A percentile compares a stretch with the other conserved stretches of the same genome.
These are phyloP conservation scores for Egretta garzetta DNA, from an alignment of 2,113 vertebrate genomes.

Conservation along the genomic window DNA sequence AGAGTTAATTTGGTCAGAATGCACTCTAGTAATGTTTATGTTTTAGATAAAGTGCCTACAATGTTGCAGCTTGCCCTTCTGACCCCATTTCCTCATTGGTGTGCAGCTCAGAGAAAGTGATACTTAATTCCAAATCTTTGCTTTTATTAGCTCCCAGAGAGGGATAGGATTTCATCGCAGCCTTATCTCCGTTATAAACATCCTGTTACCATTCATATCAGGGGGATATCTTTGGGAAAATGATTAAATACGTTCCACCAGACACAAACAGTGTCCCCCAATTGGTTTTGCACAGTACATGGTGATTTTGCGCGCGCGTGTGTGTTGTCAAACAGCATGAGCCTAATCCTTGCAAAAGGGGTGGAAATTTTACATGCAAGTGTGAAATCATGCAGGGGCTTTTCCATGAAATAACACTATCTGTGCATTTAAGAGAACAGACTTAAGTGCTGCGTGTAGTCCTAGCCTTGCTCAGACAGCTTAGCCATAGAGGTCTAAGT, in stretches of 20 bases:
- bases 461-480: not conserved
- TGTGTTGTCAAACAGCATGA: not conserved
- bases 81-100: constrained; percentile 81
- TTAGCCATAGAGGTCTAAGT: not conserved
- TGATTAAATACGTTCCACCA: constrained; percentile 71
- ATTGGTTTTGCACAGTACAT: not conserved
- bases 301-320: not conserved
- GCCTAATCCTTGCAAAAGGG: not conserved
- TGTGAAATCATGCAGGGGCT: not conserved
- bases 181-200: constrained; percentile 83
- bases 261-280: not conserved
- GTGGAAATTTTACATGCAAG: not conserved
- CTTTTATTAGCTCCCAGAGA: constrained; percentile 80
- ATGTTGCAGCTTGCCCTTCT: constrained; percentile 81
- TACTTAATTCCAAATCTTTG: constrained; percentile 80
- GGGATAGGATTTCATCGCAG: constrained; percentile 74
- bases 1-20: constrained; percentile 86
- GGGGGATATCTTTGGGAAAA: constrained; percentile 72
- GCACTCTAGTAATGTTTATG: constrained; percentile 85
- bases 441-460: no score
- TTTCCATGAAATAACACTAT: rapidly evolving
- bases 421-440: not conserved
- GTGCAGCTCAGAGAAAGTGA: constrained; percentile 83
- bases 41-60: constrained; percentile 86
- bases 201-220: constrained; percentile 80